These are phyloP conservation scores for Hiodon alosoides DNA, from an alignment of 2,113 vertebrate genomes.

Conservation along the genomic window DNA sequence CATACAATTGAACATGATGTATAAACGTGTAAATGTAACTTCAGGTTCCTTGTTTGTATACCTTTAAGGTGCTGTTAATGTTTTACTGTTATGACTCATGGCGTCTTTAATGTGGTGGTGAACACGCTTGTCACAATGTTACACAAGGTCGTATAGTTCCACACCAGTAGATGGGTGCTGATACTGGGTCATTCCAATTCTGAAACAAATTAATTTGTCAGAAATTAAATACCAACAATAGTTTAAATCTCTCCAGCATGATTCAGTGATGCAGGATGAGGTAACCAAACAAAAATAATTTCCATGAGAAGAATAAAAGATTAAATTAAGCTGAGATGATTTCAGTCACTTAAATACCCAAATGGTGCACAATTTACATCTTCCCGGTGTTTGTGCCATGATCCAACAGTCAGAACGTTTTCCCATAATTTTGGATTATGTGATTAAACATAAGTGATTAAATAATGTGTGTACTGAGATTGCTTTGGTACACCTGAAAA, in stretches of 20 bases:
- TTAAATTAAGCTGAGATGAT: background rate
- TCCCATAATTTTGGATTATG: no score
- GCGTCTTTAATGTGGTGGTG: background rate
- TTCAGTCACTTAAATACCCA: no score
- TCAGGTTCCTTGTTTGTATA: no score
- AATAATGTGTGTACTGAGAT: no score
- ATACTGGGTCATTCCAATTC: background rate
- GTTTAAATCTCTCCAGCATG: constrained; percentile 13
- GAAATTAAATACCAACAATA: background rate
- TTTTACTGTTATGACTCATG: background rate
- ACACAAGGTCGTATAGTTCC: background rate
- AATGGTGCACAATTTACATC: no score
- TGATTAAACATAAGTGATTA: no score
- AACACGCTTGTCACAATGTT: background rate
- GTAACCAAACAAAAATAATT: background rate
- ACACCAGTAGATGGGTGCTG: background rate
- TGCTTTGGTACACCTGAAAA: no score
- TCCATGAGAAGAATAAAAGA: background rate
- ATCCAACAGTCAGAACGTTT: no score
- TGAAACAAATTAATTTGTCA: background rate
- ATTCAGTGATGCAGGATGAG: constrained; percentile 17
- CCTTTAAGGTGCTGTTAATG: constrained; percentile 2
- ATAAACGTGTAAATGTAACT: no score
- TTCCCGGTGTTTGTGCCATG: no score
- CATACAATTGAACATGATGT: no score